A percentile compares a stretch with the other conserved stretches of the same genome.
phyloP scores from a whole-genome alignment of 2,888 invertebrate genomes.

The Platerodrilus igneus region DNA sequence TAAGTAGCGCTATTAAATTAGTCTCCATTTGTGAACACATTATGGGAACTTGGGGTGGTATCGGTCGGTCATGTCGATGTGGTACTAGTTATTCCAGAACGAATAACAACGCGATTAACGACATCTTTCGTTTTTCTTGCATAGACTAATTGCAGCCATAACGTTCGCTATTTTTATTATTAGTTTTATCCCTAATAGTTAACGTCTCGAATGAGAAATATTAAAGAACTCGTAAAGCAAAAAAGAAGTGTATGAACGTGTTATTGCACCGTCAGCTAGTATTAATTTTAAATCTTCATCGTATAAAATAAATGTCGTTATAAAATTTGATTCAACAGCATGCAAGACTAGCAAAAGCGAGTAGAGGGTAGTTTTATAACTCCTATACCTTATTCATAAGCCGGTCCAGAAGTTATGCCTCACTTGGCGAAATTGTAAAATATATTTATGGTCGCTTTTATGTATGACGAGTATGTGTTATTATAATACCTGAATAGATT shows the following conservation, averaged over 20 bases:
- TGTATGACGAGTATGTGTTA: too few relatives aligned
- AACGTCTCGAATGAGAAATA: not conserved
- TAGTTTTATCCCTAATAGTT: conserved; percentile 15
- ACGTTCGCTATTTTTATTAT: too few relatives aligned
- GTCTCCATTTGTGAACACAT: conserved; percentile 22
- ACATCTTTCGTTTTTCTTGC: conserved; percentile 8
- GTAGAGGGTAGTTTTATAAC: conserved; percentile 27
- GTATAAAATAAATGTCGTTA: conserved; percentile 26
- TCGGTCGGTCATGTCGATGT: not conserved
- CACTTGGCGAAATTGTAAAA: conserved; percentile 47
- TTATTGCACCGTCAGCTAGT: conserved; percentile 20
- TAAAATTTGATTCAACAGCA: conserved; percentile 26
- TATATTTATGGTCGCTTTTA: conserved; percentile 44
- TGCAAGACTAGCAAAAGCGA: conserved; percentile 25
- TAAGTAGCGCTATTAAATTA: conserved; percentile 24
- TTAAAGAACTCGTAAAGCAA: not conserved
- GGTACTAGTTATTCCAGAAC: too few relatives aligned
- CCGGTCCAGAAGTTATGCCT: conserved; percentile 31
- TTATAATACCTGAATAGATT: conserved; percentile 29
- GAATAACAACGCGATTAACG: conserved; percentile 15
- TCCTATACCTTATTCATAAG: conserved; percentile 28
- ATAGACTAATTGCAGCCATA: too few relatives aligned
- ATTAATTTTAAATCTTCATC: conserved; percentile 25
- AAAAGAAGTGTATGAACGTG: conserved; percentile 14
- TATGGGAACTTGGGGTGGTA: conserved; percentile 19